Conservation (phyloP, 2,888 invertebrate species). For the Xanthorhoe designata region DNA sequence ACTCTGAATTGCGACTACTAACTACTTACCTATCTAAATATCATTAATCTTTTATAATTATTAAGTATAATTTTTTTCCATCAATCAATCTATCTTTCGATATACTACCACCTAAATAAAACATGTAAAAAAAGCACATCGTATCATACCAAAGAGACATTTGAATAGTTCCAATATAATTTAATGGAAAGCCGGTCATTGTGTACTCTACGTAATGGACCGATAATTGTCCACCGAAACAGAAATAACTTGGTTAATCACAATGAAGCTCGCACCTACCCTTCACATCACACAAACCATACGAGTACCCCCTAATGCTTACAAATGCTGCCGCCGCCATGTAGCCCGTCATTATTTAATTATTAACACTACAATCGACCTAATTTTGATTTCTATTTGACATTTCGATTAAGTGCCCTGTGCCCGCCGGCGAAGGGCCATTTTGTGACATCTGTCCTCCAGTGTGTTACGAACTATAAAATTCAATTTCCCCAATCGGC, state of each 20-base stretch:
- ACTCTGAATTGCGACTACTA: no score
- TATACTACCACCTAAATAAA: constrained; percentile 4
- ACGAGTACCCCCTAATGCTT: constrained; percentile 55
- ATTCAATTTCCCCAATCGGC: constrained; percentile 86
- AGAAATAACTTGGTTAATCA: constrained; percentile 84
- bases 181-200: constrained; percentile 73
- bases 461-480: constrained; percentile 85
- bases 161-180: constrained; percentile 67
- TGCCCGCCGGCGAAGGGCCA: constrained; percentile 76
- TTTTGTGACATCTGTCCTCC: constrained; percentile 85
- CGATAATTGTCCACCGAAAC: constrained; percentile 83
- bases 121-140: constrained; percentile 44
- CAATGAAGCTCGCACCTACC: constrained; percentile 77
- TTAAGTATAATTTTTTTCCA: not conserved
- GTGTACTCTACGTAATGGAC: constrained; percentile 80
- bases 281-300: constrained; percentile 52
- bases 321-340: constrained; percentile 63
- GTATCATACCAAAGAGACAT: constrained; percentile 60
- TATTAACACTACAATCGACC: constrained; percentile 85
- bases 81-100: not conserved
- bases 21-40: not conserved
- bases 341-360: constrained; percentile 79
- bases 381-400: constrained; percentile 85
- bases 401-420: constrained; percentile 79
- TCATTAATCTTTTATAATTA: not conserved